These are phyloP conservation scores for Thalpophila matura DNA, from an alignment of 2,888 invertebrate species.

Conservation along the genomic window DNA sequence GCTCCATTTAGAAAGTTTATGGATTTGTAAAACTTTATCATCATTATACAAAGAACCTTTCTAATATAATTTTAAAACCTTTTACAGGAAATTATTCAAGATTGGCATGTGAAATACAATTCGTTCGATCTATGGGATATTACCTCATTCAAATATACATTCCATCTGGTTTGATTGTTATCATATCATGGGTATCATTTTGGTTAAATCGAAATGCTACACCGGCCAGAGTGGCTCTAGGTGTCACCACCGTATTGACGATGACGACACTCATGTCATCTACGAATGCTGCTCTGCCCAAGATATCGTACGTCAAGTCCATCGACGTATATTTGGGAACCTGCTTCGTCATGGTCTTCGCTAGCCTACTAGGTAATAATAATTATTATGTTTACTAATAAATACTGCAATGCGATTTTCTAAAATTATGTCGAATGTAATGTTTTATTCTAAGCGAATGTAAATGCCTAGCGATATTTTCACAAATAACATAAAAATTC, in stretches of 20 bases:
- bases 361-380: slow-evolving; percentile 96
- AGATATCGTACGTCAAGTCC: slow-evolving; percentile 99
- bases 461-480: slow-evolving; percentile 27
- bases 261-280: slow-evolving; percentile 99
- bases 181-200: slow-evolving; percentile 99
- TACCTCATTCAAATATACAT: slow-evolving; percentile 99
- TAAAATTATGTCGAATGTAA: slow-evolving; percentile 25
- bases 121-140: slow-evolving; percentile 99
- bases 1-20: neutral
- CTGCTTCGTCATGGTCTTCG: slow-evolving; percentile 99
- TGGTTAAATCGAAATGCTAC: slow-evolving; percentile 99
- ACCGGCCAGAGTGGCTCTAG: slow-evolving; percentile 97
- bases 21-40: neutral
- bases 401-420: slow-evolving; percentile 48
- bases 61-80: slow-evolving; percentile 44
- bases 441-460: slow-evolving; percentile 44
- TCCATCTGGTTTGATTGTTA: slow-evolving; percentile 98
- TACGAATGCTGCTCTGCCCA: slow-evolving; percentile 98
- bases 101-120: slow-evolving; percentile 98
- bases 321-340: slow-evolving; percentile 99
- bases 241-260: slow-evolving; percentile 98
- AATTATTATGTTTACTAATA: slow-evolving; percentile 48
- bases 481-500: slow-evolving; percentile 7
- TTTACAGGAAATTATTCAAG: slow-evolving; percentile 98
- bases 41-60: slow-evolving; percentile 1